Evolutionary conservation across 2,797 vertebrate genomes (phyloP).

Genomic region (Trachurus trachurus): DNA sequence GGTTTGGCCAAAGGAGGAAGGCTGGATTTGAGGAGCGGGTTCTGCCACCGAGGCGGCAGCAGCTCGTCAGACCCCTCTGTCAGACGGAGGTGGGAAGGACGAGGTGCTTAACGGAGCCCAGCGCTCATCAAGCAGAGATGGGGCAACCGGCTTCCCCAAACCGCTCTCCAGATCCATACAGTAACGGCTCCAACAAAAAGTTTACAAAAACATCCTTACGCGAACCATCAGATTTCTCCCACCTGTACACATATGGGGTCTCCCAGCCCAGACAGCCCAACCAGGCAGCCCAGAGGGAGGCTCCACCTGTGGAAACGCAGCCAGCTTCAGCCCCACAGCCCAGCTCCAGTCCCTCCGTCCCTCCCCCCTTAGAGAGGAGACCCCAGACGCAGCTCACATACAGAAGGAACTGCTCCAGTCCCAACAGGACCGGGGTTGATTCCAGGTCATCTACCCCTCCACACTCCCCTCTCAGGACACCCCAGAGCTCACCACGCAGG

Average conservation of each 20-base stretch:
- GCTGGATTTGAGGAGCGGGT: slow-evolving; percentile 82
- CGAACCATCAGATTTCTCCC: slow-evolving; percentile 79
- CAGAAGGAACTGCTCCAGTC: slow-evolving; percentile 84
- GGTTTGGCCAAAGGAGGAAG: slow-evolving; percentile 76
- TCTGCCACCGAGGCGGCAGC: slow-evolving; percentile 81
- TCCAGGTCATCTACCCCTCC: slow-evolving; percentile 81
- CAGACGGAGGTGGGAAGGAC: slow-evolving; percentile 78
- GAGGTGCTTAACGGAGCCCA: slow-evolving; percentile 63
- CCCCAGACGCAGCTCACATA: slow-evolving; percentile 78
- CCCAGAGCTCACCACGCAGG: slow-evolving; percentile 81
- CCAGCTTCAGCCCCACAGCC: slow-evolving; percentile 56
- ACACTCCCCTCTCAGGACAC: slow-evolving; percentile 79
- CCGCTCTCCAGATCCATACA: slow-evolving; percentile 49
- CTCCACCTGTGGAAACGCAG: slow-evolving; percentile 56
- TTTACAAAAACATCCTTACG: slow-evolving; percentile 71
- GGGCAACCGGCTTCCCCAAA: slow-evolving; percentile 27
- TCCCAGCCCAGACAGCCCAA: slow-evolving; percentile 57
- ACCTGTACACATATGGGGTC: slow-evolving; percentile 66
- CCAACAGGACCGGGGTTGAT: slow-evolving; percentile 70
- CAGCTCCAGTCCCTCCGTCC: slow-evolving; percentile 61
- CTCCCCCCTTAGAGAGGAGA: slow-evolving; percentile 77
- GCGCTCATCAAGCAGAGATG: slow-evolving; percentile 51
- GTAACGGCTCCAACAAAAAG: slow-evolving; percentile 62
- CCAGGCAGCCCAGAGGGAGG: slow-evolving; percentile 66
- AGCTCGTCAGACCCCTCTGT: slow-evolving; percentile 85